Evolutionary conservation across 2,888 invertebrate species (phyloP).

Genomic region (Sarcophaga caerulescens): DNA sequence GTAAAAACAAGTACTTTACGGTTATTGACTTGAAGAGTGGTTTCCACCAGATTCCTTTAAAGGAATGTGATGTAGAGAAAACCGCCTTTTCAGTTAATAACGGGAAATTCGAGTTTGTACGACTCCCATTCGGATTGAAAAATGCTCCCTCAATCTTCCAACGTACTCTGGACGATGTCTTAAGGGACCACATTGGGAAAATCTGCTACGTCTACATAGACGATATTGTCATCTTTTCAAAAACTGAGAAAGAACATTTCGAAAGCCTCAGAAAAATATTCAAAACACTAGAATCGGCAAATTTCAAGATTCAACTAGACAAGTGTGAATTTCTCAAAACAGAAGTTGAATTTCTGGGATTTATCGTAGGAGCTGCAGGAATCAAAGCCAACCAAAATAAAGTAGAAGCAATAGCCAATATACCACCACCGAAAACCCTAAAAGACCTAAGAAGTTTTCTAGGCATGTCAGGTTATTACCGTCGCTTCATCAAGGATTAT

Average conservation of each 20-base stretch:
- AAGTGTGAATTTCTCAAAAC: conserved; percentile 37
- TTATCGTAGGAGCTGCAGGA: background rate
- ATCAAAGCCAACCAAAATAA: background rate
- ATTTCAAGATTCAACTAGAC: conserved; percentile 16
- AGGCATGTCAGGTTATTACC: conserved; percentile 28
- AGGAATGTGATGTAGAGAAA: conserved; percentile 35
- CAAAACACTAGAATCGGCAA: conserved; percentile 19
- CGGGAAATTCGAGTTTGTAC: conserved; percentile 45
- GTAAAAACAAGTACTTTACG: conserved; percentile 24
- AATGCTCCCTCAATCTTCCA: conserved; percentile 49
- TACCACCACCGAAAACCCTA: background rate
- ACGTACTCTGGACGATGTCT: conserved; percentile 40
- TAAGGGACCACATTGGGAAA: conserved; percentile 32
- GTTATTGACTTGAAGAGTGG: conserved; percentile 16
- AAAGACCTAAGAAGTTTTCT: conserved; percentile 23
- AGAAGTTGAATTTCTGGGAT: conserved; percentile 29
- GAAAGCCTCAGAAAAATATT: background rate
- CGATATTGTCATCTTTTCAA: conserved; percentile 28
- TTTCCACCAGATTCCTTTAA: conserved; percentile 38
- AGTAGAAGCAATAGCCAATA: background rate
- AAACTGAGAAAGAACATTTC: conserved; percentile 9
- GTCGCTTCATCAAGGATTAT: conserved; percentile 35
- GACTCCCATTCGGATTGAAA: conserved; percentile 46
- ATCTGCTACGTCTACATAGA: conserved; percentile 45
- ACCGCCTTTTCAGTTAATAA: conserved; percentile 49